Base-by-base conservation (phyloP, 2,113 vertebrate species). In the Psittacus erithacus region DNA sequence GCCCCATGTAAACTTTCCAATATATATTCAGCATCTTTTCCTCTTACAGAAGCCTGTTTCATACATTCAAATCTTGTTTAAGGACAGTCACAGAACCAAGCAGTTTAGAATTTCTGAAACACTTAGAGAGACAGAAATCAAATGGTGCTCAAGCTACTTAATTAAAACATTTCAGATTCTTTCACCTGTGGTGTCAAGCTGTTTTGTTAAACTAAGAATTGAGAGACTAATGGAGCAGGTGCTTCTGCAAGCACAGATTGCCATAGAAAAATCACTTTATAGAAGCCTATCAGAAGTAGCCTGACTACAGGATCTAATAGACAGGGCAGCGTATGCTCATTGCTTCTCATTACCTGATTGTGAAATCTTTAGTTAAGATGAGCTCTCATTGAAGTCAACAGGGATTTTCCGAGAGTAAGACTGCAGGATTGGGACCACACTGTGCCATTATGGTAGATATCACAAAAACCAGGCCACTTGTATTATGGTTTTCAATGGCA, bases 111-210 rank as follows among this genome's bases (percentile, higher is more conserved):
- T 93, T 92, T 88, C 90, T 73, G 84, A 91, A 95, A 86, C 83
- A 89, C 84, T 84, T 55, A 95, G 65, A 76, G 82, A 94, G 79
- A 96, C 1, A 88, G 86, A 88, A 97, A 97, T 96, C 95, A 97
- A 97, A 96, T 27, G 81, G 75, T 92, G 91, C 81, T 94, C 60
- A 39, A 82, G 91, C 89, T 89, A 96, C 89, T 97, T 97, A 96
- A 97, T 97, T 96, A 96, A 96, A 96, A 96, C 87, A 83, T 97
- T 96, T 95, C 96, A 88, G 94, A 97, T 96, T 95, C 71, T 83
- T 96, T 97, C 95, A 96, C 95, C 96, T 95, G 92, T 5, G 0
- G 71, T 78, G 59, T 95, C 94, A 97, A 95, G 95, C 93, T 95
- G 96, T 93, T 97, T 96, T 87, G 82, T 92, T 93, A 94, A 95